Conservation (phyloP, 2,797 vertebrate genomes). For the Melanotaenia parkinsoni region DNA sequence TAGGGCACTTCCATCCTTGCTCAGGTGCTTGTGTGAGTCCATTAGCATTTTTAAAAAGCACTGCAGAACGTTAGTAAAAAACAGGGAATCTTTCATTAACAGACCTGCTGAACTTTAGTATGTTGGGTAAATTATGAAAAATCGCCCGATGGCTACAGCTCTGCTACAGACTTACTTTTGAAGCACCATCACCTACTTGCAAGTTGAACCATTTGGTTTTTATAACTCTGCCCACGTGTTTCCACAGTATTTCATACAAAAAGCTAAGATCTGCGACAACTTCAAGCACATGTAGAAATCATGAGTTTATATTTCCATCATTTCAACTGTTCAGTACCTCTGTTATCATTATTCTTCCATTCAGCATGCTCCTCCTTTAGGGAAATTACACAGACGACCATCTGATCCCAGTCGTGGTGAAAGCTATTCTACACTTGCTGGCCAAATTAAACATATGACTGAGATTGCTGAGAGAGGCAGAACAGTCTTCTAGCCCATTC, state of each 20-base stretch:
- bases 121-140: slow-evolving; percentile 70
- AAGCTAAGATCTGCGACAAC: slow-evolving; percentile 53
- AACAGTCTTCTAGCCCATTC: slow-evolving; percentile 56
- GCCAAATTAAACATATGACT: slow-evolving; percentile 84
- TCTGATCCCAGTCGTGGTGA: slow-evolving; percentile 74
- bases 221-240: neutral
- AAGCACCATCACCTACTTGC: slow-evolving; percentile 22
- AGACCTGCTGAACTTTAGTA: slow-evolving; percentile 75
- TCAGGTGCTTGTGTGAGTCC: slow-evolving; percentile 81
- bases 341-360: slow-evolving; percentile 82
- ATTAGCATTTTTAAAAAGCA: slow-evolving; percentile 85
- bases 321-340: slow-evolving; percentile 74
- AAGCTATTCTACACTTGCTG: slow-evolving; percentile 73
- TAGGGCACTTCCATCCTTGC: slow-evolving; percentile 86
- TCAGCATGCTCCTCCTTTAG: slow-evolving; percentile 79
- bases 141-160: slow-evolving; percentile 34
- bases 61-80: slow-evolving; percentile 73
- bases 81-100: slow-evolving; percentile 74
- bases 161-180: slow-evolving; percentile 21
- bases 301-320: slow-evolving; percentile 63
- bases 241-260: slow-evolving; percentile 21
- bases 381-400: slow-evolving; percentile 81
- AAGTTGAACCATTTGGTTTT: slow-evolving; percentile 17
- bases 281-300: slow-evolving; percentile 47
- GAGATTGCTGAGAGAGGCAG: slow-evolving; percentile 77